phyloP scores from a whole-genome alignment of 1,140 invertebrate genomes.

The Lordiphosa collinella region DNA sequence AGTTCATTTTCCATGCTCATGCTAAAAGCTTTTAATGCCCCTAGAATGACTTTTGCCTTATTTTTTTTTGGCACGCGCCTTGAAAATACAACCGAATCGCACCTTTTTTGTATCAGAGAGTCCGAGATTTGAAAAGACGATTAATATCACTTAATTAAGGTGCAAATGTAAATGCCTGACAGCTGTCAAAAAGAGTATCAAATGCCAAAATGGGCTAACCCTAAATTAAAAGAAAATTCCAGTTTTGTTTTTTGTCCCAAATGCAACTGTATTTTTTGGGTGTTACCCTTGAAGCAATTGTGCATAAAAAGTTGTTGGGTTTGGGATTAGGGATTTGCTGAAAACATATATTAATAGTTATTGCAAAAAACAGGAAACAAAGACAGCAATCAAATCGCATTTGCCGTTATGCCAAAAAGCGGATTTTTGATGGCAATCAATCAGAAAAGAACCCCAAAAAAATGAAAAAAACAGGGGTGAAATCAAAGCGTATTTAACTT shows the following conservation, averaged over 20 bases:
- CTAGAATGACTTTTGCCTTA: constrained; percentile 43
- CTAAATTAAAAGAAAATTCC: constrained; percentile 42
- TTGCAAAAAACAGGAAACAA: constrained; percentile 31
- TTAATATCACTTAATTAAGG: constrained; percentile 79
- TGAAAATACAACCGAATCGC: constrained; percentile 8
- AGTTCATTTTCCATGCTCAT: constrained; percentile 25
- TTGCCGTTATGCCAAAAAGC: constrained; percentile 67
- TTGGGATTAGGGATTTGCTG: constrained; percentile 54
- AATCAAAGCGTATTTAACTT: constrained; percentile 76
- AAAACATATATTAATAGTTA: constrained; percentile 73
- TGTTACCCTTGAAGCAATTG: constrained; percentile 54
- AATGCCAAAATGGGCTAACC: constrained; percentile 38
- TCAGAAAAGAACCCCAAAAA: constrained; percentile 51
- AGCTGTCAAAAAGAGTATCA: constrained; percentile 69
- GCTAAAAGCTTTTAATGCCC: constrained; percentile 69
- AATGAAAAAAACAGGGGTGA: constrained; percentile 44
- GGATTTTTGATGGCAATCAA: constrained; percentile 73
- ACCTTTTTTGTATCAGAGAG: constrained; percentile 29
- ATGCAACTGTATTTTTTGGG: constrained; percentile 24
- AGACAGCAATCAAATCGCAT: constrained; percentile 71
- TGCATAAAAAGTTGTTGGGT: constrained; percentile 39
- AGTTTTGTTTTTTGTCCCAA: constrained; percentile 38
- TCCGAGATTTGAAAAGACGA: constrained; percentile 45
- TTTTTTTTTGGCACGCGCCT: constrained; percentile 28
- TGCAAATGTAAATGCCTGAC: constrained; percentile 68